Evolutionary conservation across 2,797 vertebrate genomes (phyloP), one percentile per base, ranked within the genome.

Genomic region (Gambusia yucatana): DNA sequence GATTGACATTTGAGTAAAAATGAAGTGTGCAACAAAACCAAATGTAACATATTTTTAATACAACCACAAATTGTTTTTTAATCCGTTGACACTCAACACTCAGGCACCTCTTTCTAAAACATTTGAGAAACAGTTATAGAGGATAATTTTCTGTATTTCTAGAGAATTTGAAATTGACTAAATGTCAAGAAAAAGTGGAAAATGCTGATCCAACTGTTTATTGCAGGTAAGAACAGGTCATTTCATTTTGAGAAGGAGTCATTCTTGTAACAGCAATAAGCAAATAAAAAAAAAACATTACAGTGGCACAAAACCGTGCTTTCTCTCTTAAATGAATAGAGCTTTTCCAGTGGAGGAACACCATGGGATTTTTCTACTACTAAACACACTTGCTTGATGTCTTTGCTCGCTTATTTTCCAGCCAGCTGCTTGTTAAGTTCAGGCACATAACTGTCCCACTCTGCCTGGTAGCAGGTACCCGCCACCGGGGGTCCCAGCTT

Each of bases 401-500:
- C 5, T 52, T 77, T 43, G 76, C 36, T 30, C 5, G 16, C 3
- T 93, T 96, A 98, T 91, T 98, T 98, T 78, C 97, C 98, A 0
- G 97, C 92, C 14, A 99, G 96, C 94, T 99, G 98, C 87, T 98
- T 94, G 0, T 98, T 98, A 33, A 99, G 96, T 86, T 97, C 98
- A 30, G 98, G 98, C 55, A 99, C 98, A 0, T 99, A 99, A 86
- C 97, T 91, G 0, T 99, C 98, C 98, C 98, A 99, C 85, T 98
- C 97, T 0, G 98, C 98, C 93, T 99, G 98, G 96, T 97, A 99
- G 90, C 98, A 99, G 0, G 92, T 96, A 44, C 98, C 98, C 0
- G 98, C 98, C 86, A 97, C 90, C 0, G 98, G 98, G 1, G 88
- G 22, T 0, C 92, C 96, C 25, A 99, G 95, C 4, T 90, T 79